Evolutionary conservation across 2,113 vertebrate species (phyloP).

Genomic region (Eulemur rufifrons): DNA sequence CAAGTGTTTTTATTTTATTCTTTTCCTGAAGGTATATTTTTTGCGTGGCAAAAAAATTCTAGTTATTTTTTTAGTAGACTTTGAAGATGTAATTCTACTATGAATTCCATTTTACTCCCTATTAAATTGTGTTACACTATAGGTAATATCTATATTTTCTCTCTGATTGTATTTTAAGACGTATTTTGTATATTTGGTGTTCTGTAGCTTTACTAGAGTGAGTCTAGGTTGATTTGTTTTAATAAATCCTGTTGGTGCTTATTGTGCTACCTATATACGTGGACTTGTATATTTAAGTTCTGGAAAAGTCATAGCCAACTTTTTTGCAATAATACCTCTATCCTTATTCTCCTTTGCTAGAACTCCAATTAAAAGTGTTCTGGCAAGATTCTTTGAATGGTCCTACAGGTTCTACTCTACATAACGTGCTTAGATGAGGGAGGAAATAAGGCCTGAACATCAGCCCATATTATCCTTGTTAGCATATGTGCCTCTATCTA

Average conservation of each 20-base stretch:
- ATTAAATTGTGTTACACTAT: not conserved
- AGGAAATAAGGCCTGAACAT: not conserved
- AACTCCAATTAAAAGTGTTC: not conserved
- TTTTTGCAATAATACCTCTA: not conserved
- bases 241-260: not conserved
- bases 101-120: not conserved
- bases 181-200: not conserved
- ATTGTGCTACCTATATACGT: not conserved
- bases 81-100: not conserved
- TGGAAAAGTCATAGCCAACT: not conserved
- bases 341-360: not conserved
- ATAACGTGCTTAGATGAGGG: not conserved
- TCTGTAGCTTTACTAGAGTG: not conserved
- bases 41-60: not conserved
- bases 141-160: not conserved
- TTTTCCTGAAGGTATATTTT: not conserved
- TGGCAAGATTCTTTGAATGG: not conserved
- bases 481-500: rapidly evolving
- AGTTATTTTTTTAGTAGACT: not conserved
- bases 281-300: not conserved
- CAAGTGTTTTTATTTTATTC: not conserved
- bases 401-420: not conserved
- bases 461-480: not conserved
- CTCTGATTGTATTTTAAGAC: not conserved
- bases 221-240: not conserved